Base-by-base conservation (phyloP, 2,113 vertebrate species). In the Gavialis gangeticus region DNA sequence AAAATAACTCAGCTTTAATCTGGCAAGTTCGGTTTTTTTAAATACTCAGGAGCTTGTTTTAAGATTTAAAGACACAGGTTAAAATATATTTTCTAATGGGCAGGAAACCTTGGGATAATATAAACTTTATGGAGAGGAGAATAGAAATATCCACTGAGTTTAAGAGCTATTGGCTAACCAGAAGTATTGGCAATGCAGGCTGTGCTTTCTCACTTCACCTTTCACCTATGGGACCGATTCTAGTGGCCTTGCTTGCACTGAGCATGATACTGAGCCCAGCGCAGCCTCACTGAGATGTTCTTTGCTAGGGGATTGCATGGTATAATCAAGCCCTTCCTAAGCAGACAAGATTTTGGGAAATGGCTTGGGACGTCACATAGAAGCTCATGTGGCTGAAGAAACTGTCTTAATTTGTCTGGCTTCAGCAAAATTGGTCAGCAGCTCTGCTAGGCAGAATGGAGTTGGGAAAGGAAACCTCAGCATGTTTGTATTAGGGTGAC, bases 381-480 rank as follows among this genome's bases (percentile, higher is more conserved):
- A 34, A 77, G 59, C 76, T 85, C 55, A 12, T 13, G 10, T 73
- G 57, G 82, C 84, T 92, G 87, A 93, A 85, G 93, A 96, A 92
- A 92, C 37, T 63, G 57, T 89, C 84, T 84, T 87, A 60, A 85
- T 93, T 85, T 86, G 58, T 37, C 86, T 93, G 84, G 79, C 79
- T 95, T 60, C 88, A 86, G 62, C 59, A 90, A 55, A 94, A 87
- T 9, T 71, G 62, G 75, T 93, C 73, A 85, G 85, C 64, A 69
- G 28, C 28, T 79, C 88, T 91, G 75, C 56, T 67, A 22, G 90
- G 16, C 8, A 66, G 57, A 55, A 4, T 3, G 60, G 80, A 11
- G 21, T 63, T 71, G 8, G 24, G 34, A 37, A 11, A 71, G 10
- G 11, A 6, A 18, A 71, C 69, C 34, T 7, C 21, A 46, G 67